Evolutionary conservation across 2,113 vertebrate species (phyloP), one percentile per base, ranked within the genome.

Genomic region (Salvator merianae): DNA sequence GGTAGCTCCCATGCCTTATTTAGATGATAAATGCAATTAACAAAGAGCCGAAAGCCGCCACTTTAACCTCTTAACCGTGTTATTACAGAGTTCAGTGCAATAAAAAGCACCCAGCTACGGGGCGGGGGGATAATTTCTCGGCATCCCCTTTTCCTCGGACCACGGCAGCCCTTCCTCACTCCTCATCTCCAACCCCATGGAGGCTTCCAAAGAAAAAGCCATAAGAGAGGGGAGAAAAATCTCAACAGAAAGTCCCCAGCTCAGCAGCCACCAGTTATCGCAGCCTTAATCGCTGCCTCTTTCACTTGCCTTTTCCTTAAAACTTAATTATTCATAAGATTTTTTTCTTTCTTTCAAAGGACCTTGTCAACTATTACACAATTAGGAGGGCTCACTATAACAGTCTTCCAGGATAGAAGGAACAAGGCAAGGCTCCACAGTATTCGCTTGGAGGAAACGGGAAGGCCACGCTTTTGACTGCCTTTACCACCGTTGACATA

Each of bases 1-100:
- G 83, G 87, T 88, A 92, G 92, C 95, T 91, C 84, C n/a, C 87
- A 88, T 84, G 81, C 86, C 88, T 94, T 93, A 90, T 92, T 85
- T 81, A 43, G 66, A 82, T n/a, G 92, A 93, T 94, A 89, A 94
- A 95, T 62, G 86, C 91, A 91, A 83, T 94, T 91, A 90, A 89
- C 90, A 73, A 73, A 91, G 90, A 88, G 88, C 91, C 16, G 86
- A 63, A 83, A 77, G 50, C 83, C 85, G 86, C 87, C 84, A 90
- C 85, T 79, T 77, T 81, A 83, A 86, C 90, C 92, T 90, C 91
- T 91, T 84, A 89, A 32, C 89, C 47, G 77, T 81, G 90, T 93
- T 93, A 92, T 91, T 91, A 90, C n/a, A 87, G 88, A 92, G 89
- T 88, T 91, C 84, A 86, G 85, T n/a, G 84, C 79, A 88, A 81